Percentiles rank a stretch among this genome's conserved stretches.
Evolutionary conservation across 1,140 invertebrate species (phyloP).

Genomic region (Berghia stephanieae): DNA sequence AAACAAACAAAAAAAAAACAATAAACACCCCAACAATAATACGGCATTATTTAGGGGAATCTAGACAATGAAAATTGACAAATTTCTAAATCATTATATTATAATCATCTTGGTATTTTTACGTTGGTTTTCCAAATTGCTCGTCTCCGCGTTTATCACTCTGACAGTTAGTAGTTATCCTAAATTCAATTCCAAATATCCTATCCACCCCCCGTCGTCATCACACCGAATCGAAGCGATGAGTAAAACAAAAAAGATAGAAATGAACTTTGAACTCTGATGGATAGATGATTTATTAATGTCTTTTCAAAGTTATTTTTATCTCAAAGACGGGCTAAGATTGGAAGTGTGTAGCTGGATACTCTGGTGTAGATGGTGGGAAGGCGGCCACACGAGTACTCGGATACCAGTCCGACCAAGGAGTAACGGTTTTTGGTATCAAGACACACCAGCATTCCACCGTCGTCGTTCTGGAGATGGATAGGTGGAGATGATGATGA

Average conservation of each 20-base stretch:
- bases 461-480: constrained; percentile 35
- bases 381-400: constrained; percentile 28
- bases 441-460: constrained; percentile 34
- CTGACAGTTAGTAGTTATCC: background rate
- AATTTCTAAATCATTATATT: too few species aligned
- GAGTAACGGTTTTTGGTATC: constrained; percentile 13
- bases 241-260: too few species aligned
- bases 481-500: background rate
- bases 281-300: too few species aligned
- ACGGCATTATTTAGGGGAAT: too few species aligned
- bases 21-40: too few species aligned
- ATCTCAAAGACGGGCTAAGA: constrained; percentile 12
- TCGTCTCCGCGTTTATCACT: too few species aligned
- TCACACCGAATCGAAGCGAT: background rate
- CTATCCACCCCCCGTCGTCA: background rate
- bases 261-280: too few species aligned
- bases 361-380: constrained; percentile 35
- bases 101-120: too few species aligned
- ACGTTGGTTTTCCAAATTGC: too few species aligned
- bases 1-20: too few species aligned
- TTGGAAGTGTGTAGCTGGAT: constrained; percentile 18
- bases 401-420: constrained; percentile 27
- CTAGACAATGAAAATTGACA: too few species aligned
- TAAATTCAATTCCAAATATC: background rate
- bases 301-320: background rate